Percentiles rank a stretch among this genome's conserved stretches.
These are phyloP conservation scores for Empidonax traillii DNA, from an alignment of 2,113 vertebrate species.

Conservation along the genomic window DNA sequence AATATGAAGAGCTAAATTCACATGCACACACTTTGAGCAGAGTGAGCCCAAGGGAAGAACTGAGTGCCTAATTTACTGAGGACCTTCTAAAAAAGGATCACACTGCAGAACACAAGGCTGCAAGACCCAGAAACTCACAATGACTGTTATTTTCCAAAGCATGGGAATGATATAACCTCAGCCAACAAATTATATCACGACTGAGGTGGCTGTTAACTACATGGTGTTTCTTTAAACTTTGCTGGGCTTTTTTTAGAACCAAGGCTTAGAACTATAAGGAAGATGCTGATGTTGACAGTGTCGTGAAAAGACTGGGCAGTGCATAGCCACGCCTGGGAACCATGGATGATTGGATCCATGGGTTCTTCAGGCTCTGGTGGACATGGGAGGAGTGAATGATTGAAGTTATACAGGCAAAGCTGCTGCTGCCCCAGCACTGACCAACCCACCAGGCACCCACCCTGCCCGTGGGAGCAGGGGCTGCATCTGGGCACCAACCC, in stretches of 20 bases:
- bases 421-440: neutral
- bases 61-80: neutral
- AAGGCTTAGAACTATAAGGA: neutral
- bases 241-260: neutral
- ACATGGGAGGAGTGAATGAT: neutral
- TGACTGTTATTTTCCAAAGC: neutral
- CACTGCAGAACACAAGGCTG: neutral
- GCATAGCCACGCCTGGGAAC: neutral
- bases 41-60: neutral
- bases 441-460: neutral
- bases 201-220: neutral
- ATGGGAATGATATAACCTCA: neutral
- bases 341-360: fast-evolving
- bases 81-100: neutral
- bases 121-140: neutral
- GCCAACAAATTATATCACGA: neutral
- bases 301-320: neutral
- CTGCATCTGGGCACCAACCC: neutral
- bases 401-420: neutral
- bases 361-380: neutral
- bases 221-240: neutral
- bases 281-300: neutral
- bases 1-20: neutral
- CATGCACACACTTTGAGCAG: neutral
- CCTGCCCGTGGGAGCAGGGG: neutral